A percentile compares a stretch with the other conserved stretches of the same genome.
phyloP scores from a whole-genome alignment of 2,888 invertebrate genomes.

The Lasioglossum figueresi region DNA sequence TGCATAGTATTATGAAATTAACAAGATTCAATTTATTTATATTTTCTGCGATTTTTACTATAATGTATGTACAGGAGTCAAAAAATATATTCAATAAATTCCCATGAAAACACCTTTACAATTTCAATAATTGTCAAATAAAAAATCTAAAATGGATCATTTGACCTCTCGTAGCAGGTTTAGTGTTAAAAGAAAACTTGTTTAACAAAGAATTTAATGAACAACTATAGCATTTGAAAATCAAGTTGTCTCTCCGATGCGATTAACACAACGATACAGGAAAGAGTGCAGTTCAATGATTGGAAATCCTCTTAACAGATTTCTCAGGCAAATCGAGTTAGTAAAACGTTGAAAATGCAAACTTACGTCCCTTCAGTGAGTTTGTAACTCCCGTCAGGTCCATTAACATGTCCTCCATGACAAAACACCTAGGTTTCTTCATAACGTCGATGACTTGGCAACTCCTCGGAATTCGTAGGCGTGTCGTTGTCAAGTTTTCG shows the following conservation, averaged over 20 bases:
- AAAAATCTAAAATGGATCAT: too few relatives aligned
- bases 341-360: neutral
- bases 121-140: too few relatives aligned
- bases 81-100: too few relatives aligned
- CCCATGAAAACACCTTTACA: too few relatives aligned
- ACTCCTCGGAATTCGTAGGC: conserved; percentile 18
- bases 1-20: too few relatives aligned
- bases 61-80: too few relatives aligned
- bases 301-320: neutral
- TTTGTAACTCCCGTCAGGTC: neutral
- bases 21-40: too few relatives aligned
- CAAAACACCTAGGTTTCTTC: conserved; percentile 3
- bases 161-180: too few relatives aligned
- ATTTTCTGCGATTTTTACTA: too few relatives aligned
- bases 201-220: too few relatives aligned
- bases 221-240: too few relatives aligned
- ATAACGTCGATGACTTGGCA: conserved; percentile 16
- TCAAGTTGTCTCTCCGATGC: neutral
- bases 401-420: neutral
- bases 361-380: neutral
- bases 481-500: neutral
- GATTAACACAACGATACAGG: neutral
- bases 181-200: too few relatives aligned
- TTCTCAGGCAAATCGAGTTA: neutral
- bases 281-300: neutral